phyloP scores from a whole-genome alignment of 1,140 invertebrate genomes.

The Meloidogyne exigua region DNA sequence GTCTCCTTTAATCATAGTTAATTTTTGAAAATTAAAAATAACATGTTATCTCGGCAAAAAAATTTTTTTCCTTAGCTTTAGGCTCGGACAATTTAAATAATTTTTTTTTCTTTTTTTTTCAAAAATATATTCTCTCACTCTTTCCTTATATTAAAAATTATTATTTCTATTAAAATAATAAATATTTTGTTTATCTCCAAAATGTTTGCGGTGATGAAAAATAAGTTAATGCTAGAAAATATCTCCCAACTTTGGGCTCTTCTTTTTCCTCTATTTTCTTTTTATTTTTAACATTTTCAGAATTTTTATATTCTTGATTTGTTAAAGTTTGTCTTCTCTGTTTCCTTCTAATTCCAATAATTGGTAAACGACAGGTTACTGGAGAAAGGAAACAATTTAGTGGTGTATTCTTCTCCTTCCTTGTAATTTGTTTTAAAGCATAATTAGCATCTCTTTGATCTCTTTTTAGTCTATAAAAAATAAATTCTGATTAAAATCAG shows the following conservation, averaged over 20 bases:
- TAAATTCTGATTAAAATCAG: not conserved
- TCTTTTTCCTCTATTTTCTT: conserved; percentile 3
- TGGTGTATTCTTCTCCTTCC: not conserved
- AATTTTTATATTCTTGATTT: not conserved
- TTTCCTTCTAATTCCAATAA: conserved; percentile 1
- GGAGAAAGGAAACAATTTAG: conserved; percentile 23
- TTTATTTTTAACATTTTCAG: not conserved
- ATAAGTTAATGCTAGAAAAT: conserved; percentile 4
- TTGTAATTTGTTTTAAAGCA: not conserved
- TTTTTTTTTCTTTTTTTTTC: no score
- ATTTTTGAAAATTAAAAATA: no score
- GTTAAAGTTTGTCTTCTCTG: not conserved
- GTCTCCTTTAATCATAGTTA: no score
- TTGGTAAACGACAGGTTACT: conserved; percentile 18
- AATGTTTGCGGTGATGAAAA: not conserved
- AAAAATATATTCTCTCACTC: no score
- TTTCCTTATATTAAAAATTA: no score
- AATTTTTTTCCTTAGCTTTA: no score
- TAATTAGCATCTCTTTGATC: not conserved
- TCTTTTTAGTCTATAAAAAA: not conserved
- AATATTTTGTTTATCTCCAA: not conserved
- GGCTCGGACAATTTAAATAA: no score
- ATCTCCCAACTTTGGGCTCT: not conserved
- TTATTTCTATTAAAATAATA: no score
- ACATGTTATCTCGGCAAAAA: no score